These are phyloP conservation scores for Ophion obscuratus DNA, from an alignment of 2,888 invertebrate species.

Conservation along the genomic window DNA sequence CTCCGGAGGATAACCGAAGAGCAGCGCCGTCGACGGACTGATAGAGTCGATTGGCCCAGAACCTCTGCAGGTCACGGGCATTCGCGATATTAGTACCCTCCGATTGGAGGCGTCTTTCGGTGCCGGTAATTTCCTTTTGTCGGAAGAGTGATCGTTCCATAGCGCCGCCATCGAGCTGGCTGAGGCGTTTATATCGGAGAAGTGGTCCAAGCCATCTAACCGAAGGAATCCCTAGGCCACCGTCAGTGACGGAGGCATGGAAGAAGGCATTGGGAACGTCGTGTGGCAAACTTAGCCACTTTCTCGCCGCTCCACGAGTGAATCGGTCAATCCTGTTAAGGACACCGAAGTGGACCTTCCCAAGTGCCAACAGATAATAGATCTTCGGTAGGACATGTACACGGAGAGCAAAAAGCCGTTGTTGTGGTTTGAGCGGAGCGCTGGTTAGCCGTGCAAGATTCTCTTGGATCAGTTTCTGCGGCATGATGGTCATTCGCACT, in stretches of 20 bases:
- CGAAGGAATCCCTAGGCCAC: neutral
- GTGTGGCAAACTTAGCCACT: neutral
- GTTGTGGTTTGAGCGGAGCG: neutral
- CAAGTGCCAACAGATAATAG: neutral
- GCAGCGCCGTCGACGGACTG: neutral
- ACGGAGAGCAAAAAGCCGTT: neutral
- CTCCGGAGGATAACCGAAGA: neutral
- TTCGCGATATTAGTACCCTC: no score
- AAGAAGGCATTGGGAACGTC: neutral
- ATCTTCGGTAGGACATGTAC: neutral
- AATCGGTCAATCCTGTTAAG: neutral
- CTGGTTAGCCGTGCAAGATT: neutral
- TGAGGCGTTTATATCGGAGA: neutral
- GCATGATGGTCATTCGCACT: neutral
- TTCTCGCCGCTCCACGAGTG: neutral
- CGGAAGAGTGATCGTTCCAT: neutral
- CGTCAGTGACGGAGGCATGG: neutral
- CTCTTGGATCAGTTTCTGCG: neutral
- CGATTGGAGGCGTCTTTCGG: no score
- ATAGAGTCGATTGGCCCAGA: neutral
- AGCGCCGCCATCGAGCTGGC: neutral
- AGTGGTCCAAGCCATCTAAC: neutral
- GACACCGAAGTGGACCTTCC: neutral
- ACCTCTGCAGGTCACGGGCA: no score
- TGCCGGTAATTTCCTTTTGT: no score